Conservation (phyloP, 2,113 vertebrate genomes). For the Myrmecophaga tridactyla region DNA sequence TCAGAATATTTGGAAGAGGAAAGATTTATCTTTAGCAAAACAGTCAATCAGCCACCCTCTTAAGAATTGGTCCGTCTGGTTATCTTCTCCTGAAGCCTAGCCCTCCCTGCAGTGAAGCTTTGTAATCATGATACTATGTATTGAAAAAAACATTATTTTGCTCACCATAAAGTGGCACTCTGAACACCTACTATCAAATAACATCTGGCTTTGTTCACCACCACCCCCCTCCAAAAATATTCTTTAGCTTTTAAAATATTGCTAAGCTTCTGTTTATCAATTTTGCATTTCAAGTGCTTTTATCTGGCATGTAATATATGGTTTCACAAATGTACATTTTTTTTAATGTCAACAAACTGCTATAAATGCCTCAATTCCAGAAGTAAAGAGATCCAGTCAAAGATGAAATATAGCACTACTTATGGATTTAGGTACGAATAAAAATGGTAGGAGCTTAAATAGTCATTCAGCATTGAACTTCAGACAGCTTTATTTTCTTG, state of each 20-base stretch:
- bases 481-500: slow-evolving; percentile 38
- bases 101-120: slow-evolving; percentile 45
- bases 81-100: slow-evolving; percentile 80
- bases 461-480: slow-evolving; percentile 65
- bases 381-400: slow-evolving; percentile 75
- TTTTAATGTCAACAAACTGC: slow-evolving; percentile 59
- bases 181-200: slow-evolving; percentile 76
- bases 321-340: slow-evolving; percentile 51
- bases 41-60: slow-evolving; percentile 86
- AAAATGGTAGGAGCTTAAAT: slow-evolving; percentile 59
- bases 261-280: neutral
- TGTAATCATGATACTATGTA: slow-evolving; percentile 56
- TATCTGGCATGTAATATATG: slow-evolving; percentile 51
- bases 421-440: slow-evolving; percentile 57
- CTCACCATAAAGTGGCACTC: slow-evolving; percentile 73
- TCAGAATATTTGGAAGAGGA: slow-evolving; percentile 89
- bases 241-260: neutral
- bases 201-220: slow-evolving; percentile 74
- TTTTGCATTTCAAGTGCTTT: slow-evolving; percentile 40
- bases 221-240: slow-evolving; percentile 12
- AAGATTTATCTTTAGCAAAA: slow-evolving; percentile 90
- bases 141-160: slow-evolving; percentile 65
- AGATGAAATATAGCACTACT: slow-evolving; percentile 73
- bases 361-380: slow-evolving; percentile 66
- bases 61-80: slow-evolving; percentile 84